These are phyloP conservation scores for Tenthredo notha DNA, from an alignment of 2,888 invertebrate species.

Conservation along the genomic window DNA sequence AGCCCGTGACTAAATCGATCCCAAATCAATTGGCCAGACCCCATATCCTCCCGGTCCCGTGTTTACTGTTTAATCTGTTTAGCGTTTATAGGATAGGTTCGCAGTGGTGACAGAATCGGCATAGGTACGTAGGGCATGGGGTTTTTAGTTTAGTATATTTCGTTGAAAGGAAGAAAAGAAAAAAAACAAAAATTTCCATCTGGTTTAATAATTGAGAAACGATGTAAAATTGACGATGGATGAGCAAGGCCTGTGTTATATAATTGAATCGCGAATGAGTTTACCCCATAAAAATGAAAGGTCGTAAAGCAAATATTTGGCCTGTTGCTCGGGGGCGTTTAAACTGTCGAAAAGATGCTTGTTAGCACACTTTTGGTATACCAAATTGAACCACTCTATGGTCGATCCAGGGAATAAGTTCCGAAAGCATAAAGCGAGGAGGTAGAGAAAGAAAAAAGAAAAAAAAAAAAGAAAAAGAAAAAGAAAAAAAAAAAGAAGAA, in stretches of 20 bases:
- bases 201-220: background rate
- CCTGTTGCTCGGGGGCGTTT: background rate
- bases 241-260: too few species aligned
- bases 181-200: background rate
- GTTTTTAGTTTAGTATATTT: background rate
- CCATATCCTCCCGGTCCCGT: slow-evolving; percentile 31
- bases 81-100: background rate
- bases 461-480: slow-evolving; percentile 44
- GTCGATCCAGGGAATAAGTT: background rate
- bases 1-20: slow-evolving; percentile 52
- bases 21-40: slow-evolving; percentile 50
- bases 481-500: slow-evolving; percentile 12
- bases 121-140: background rate
- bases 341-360: background rate
- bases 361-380: background rate
- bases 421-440: slow-evolving; percentile 24
- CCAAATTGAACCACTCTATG: background rate
- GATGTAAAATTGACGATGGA: too few species aligned
- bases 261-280: too few species aligned
- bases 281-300: background rate
- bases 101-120: background rate
- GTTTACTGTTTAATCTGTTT: slow-evolving; percentile 46
- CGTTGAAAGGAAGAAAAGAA: background rate
- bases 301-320: background rate
- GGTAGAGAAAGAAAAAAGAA: background rate